phyloP scores from a whole-genome alignment of 2,888 invertebrate genomes.

The Orthonevra nobilis region DNA sequence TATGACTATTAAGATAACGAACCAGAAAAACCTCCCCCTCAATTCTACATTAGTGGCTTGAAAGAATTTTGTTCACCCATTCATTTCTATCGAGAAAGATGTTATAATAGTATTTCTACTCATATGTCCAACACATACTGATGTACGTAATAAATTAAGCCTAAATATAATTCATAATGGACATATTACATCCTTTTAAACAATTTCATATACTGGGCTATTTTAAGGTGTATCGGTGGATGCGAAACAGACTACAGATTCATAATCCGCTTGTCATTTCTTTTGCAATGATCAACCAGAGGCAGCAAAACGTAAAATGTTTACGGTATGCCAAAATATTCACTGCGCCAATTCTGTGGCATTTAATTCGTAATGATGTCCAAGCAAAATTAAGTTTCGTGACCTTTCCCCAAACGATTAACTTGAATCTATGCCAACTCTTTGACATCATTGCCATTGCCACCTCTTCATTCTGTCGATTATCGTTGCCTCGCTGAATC shows the following conservation, averaged over 20 bases:
- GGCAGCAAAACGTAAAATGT: constrained; percentile 10
- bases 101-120: too few relatives aligned
- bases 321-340: constrained; percentile 31
- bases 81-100: too few relatives aligned
- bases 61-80: too few relatives aligned
- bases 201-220: too few relatives aligned
- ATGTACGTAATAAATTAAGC: too few relatives aligned
- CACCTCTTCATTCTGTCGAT: not conserved
- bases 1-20: too few relatives aligned
- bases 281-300: constrained; percentile 4
- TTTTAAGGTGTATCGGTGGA: constrained; percentile 1
- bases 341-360: constrained; percentile 50
- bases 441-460: not conserved
- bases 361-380: constrained; percentile 38
- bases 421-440: constrained; percentile 15
- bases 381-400: constrained; percentile 30
- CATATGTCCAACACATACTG: too few relatives aligned
- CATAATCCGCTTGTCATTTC: constrained; percentile 26
- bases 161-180: too few relatives aligned
- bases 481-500: not conserved
- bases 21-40: too few relatives aligned
- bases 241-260: constrained; percentile 2
- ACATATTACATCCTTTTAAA: too few relatives aligned
- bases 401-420: constrained; percentile 27
- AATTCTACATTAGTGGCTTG: too few relatives aligned